Evolutionary conservation across 2,888 invertebrate species (phyloP), one percentile per base, ranked within the genome.

Genomic region (Caenorhabditis sp.): DNA sequence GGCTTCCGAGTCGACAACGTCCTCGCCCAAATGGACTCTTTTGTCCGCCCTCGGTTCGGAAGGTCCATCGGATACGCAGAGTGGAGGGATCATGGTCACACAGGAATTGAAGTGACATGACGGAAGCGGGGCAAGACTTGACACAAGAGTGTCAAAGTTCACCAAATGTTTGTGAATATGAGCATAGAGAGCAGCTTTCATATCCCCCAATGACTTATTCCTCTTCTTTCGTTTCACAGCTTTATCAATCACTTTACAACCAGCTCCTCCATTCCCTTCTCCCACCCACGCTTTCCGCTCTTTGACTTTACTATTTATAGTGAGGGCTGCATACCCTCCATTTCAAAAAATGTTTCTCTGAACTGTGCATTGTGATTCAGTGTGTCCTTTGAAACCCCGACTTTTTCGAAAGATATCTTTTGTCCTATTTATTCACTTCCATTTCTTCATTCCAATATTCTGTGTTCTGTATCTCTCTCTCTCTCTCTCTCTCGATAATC

Each of bases 1-100:
- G 56, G 56, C 11, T 77, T 79, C 52, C 81, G 75, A 32, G 73
- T 81, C 27, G 81, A 81, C 55, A 65, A 73, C 58, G 68, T 81
- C 32, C 63, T 79, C n/a, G 78, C 78, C 8, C 78, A 79, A 61
- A 81, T 81, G 78, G 81, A 81, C 59, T 79, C 79, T 45, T 79
- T 79, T 35, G 79, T 81, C 22, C 72, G 79, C 56, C 81, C 81
- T 32, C 78, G 81, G 20, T 81, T 81, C 62, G 81, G 81, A 2
- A 9, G 81, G 62, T 62, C 71, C 30, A 46, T 66, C 22, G 41
- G 63, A 17, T 59, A 50, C 8, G 48, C 46, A 27, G 74, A 74
- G 55, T 74, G 74, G 66, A 30, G 66, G 48, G 26, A 71, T 39
- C 71, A 71, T 26, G 41, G 52, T 53, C 53, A 22, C 59, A 43